Percentiles rank a stretch among this genome's conserved stretches.
Evolutionary conservation across 2,888 invertebrate genomes (phyloP).

Genomic region (Calliopum simillimum): DNA sequence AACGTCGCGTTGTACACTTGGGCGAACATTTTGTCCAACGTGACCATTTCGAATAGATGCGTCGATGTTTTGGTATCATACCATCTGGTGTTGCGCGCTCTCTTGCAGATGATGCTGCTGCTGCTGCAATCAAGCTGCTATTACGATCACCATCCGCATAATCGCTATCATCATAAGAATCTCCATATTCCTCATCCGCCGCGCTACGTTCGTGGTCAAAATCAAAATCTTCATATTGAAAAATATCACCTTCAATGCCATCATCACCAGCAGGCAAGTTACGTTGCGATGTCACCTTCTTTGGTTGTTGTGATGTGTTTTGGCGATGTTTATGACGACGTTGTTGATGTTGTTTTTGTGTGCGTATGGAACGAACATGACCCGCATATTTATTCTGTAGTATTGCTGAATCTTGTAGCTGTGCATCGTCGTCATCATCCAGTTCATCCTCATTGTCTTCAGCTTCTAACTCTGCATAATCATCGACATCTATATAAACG

Average conservation of each 20-base stretch:
- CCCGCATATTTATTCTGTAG: not conserved
- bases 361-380: constrained; percentile 23
- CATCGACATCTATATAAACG: constrained; percentile 51
- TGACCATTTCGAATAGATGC: constrained; percentile 82
- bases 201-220: constrained; percentile 47
- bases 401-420: constrained; percentile 1
- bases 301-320: constrained; percentile 18
- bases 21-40: constrained; percentile 85
- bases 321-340: constrained; percentile 18
- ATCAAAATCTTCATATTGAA: constrained; percentile 64
- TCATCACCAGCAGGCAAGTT: constrained; percentile 46
- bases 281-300: constrained; percentile 31
- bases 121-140: constrained; percentile 26
- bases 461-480: constrained; percentile 50
- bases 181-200: constrained; percentile 44
- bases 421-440: constrained; percentile 23
- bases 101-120: constrained; percentile 43
- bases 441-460: constrained; percentile 47
- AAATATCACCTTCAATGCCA: constrained; percentile 56
- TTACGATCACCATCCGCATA: constrained; percentile 55
- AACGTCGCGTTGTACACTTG: constrained; percentile 82
- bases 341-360: constrained; percentile 10
- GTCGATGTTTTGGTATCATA: constrained; percentile 53
- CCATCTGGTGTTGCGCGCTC: constrained; percentile 62
- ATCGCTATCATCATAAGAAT: constrained; percentile 53